phyloP scores from a whole-genome alignment of 2,888 invertebrate species.

The Oxytorus armatus region DNA sequence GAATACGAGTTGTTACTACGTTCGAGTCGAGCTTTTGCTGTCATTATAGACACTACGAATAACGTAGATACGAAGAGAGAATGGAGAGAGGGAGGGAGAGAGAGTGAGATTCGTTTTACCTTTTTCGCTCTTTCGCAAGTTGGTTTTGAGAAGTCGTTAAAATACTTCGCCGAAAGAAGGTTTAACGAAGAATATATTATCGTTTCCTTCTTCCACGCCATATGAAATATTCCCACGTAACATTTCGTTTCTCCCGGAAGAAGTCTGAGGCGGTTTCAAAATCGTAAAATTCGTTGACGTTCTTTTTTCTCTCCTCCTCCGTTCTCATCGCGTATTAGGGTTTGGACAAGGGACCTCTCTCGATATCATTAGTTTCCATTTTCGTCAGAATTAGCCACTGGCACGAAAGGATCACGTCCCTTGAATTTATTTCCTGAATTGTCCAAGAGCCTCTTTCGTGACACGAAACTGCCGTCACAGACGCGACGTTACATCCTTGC shows the following conservation, averaged over 20 bases:
- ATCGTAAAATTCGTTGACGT: conserved; percentile 18
- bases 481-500: conserved; percentile 47
- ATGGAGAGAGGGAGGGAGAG: neutral
- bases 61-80: conserved; percentile 25
- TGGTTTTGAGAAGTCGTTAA: conserved; percentile 53
- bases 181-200: conserved; percentile 38
- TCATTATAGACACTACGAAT: conserved; percentile 41
- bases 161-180: conserved; percentile 39
- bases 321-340: conserved; percentile 11
- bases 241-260: neutral
- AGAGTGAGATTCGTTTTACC: conserved; percentile 18
- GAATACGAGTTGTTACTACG: conserved; percentile 11
- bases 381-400: conserved; percentile 43
- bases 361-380: conserved; percentile 51
- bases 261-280: conserved; percentile 7
- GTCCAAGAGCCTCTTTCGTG: conserved; percentile 62
- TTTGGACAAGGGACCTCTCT: conserved; percentile 28
- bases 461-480: conserved; percentile 54
- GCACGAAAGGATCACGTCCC: conserved; percentile 54
- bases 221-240: conserved; percentile 22
- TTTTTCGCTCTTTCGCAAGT: conserved; percentile 20
- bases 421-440: conserved; percentile 60
- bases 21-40: conserved; percentile 29
- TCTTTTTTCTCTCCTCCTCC: neutral
- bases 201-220: conserved; percentile 33